phyloP scores from a whole-genome alignment of 2,888 invertebrate species.

The Idaea dimidiata region DNA sequence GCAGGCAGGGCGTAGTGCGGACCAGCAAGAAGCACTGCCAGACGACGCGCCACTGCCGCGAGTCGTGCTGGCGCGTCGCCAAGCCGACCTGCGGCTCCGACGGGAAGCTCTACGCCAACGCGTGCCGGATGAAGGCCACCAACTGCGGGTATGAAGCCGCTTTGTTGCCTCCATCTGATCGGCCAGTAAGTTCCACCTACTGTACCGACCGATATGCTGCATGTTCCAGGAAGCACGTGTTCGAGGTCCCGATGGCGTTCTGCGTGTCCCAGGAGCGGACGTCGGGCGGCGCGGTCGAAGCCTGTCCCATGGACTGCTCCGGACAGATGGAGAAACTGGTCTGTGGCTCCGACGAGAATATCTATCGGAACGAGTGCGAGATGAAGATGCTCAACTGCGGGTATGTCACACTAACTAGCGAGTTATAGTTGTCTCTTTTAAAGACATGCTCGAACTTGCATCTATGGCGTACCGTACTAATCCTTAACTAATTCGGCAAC shows the following conservation, averaged over 20 bases:
- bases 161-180: neutral
- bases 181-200: neutral
- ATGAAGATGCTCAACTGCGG: constrained; percentile 94
- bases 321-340: constrained; percentile 87
- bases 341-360: constrained; percentile 93
- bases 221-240: constrained; percentile 89
- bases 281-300: constrained; percentile 81
- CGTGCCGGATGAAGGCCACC: constrained; percentile 94
- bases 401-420: constrained; percentile 69
- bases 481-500: no score
- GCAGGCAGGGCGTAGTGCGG: constrained; percentile 90
- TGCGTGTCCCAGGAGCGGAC: constrained; percentile 90
- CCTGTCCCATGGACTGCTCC: constrained; percentile 88
- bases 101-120: constrained; percentile 92
- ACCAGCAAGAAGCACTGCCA: constrained; percentile 95
- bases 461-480: no score
- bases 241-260: constrained; percentile 94
- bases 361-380: constrained; percentile 94
- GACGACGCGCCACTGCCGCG: constrained; percentile 93
- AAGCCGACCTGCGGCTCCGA: constrained; percentile 95
- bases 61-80: constrained; percentile 94
- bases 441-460: no score
- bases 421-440: no score
- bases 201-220: neutral
- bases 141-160: constrained; percentile 88